Evolutionary conservation across 2,888 invertebrate genomes (phyloP), one percentile per base, ranked within the genome.

Genomic region (Lottia gigantea): DNA sequence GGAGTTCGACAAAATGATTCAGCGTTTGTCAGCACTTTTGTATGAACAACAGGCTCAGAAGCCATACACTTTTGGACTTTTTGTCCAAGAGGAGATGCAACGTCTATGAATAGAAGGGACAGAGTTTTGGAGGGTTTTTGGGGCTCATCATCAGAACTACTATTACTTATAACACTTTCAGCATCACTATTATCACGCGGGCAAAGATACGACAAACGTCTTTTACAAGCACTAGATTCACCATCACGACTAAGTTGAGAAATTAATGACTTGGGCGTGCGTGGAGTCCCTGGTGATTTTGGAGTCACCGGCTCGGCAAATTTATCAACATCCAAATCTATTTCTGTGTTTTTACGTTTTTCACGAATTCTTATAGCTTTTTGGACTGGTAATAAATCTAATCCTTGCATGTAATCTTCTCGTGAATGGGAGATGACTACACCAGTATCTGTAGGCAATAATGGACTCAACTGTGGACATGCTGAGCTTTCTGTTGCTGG

Each of bases 191-290:
- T 73, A 16, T 71, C 73, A 15, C 65, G 64, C 40, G 73, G 67
- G 23, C 65, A 67, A 16, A 64, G 64, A 23, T 67, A 67, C 46
- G 71, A 74, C 46, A 72, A 64, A 15, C 74, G 71, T 46, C 73
- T 66, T 16, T 71, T 71, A 61, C 74, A 62, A n/a, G 66, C 45
- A 8, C 68, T 25, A 1, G 68, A 64, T 25, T 71, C 72, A 25
- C 78, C 79, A 45, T 85, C 85, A 14, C 81, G 76, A 71, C 84
- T 85, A 16, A 85, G 68, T 71, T 85, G 84, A n/a, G 86, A 85
- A 31, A 86, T 84, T 46, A 86, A 79, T 23, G 82, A 82, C 71
- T 83, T 84, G 7, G 85, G 84, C 0, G 86, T 84, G 26, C 82
- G 74, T 47, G 83, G 83, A 2, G 84, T 82, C n/a, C 78, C 74